These are phyloP conservation scores for Sebastes minor DNA, from an alignment of 2,797 vertebrate species.

Conservation along the genomic window DNA sequence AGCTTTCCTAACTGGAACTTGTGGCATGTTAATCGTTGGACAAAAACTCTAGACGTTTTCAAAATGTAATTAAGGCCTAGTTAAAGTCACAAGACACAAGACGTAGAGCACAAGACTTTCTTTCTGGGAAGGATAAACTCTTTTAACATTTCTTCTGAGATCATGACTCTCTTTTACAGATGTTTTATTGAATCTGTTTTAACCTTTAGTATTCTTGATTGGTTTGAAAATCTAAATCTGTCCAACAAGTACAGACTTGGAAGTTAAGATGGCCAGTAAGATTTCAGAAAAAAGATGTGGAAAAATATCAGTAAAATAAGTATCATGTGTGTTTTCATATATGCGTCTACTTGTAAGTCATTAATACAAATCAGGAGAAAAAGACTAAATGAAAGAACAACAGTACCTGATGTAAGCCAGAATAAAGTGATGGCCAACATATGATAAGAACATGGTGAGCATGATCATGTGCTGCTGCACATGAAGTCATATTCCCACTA, in stretches of 20 bases:
- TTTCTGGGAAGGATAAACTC: background rate
- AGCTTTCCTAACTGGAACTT: background rate
- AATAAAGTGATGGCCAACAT: background rate
- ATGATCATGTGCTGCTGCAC: background rate
- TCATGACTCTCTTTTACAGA: background rate
- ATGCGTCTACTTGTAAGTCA: background rate
- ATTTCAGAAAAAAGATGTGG: too few species aligned
- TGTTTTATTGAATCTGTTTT: background rate
- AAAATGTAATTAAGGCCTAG: slow-evolving; percentile 25
- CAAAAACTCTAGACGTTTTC: background rate
- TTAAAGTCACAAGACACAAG: slow-evolving; percentile 45
- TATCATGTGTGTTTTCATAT: background rate
- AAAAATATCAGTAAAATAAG: too few species aligned
- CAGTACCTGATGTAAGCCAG: background rate
- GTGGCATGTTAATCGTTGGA: background rate
- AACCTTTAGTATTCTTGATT: too few species aligned
- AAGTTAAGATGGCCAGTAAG: background rate
- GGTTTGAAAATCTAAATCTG: too few species aligned
- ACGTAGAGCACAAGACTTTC: background rate
- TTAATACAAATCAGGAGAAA: background rate
- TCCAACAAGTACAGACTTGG: background rate
- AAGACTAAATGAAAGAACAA: background rate
- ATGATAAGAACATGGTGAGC: background rate
- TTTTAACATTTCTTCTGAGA: background rate
- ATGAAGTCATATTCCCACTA: background rate